Evolutionary conservation across 2,888 invertebrate genomes (phyloP).

Genomic region (Hipparchia semele): DNA sequence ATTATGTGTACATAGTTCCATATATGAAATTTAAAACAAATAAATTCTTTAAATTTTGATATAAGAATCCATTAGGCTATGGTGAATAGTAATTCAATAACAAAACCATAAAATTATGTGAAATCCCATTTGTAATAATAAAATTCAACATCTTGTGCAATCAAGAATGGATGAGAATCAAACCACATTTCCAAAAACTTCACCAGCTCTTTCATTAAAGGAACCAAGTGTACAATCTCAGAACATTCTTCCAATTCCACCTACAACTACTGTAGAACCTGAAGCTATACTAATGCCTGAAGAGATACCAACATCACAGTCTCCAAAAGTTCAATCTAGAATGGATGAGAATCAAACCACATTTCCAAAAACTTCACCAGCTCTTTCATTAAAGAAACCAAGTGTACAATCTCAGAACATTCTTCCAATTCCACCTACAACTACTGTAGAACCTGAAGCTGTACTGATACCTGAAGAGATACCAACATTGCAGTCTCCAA

Average conservation of each 20-base stretch:
- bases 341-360: slow-evolving; percentile 43
- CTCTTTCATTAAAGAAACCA: slow-evolving; percentile 31
- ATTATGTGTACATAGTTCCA: neutral
- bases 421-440: slow-evolving; percentile 13
- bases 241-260: slow-evolving; percentile 24
- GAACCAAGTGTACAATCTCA: slow-evolving; percentile 39
- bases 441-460: neutral
- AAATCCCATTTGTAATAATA: slow-evolving; percentile 26
- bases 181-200: slow-evolving; percentile 27
- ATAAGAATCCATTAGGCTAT: slow-evolving; percentile 59
- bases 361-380: slow-evolving; percentile 29
- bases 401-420: slow-evolving; percentile 39
- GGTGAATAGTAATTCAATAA: slow-evolving; percentile 36
- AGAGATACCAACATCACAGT: slow-evolving; percentile 7
- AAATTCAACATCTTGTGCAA: slow-evolving; percentile 13
- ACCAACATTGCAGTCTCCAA: slow-evolving; percentile 15
- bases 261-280: neutral
- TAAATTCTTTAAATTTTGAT: slow-evolving; percentile 10
- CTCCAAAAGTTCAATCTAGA: slow-evolving; percentile 18
- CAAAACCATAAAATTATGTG: slow-evolving; percentile 38
- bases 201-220: slow-evolving; percentile 28
- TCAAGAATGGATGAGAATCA: slow-evolving; percentile 43
- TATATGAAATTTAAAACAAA: slow-evolving; percentile 2
- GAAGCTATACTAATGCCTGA: neutral
- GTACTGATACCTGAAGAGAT: slow-evolving; percentile 5